Percentiles rank a stretch among this genome's conserved stretches.
phyloP scores from a whole-genome alignment of 2,888 invertebrate species.

The Phania funesta region DNA sequence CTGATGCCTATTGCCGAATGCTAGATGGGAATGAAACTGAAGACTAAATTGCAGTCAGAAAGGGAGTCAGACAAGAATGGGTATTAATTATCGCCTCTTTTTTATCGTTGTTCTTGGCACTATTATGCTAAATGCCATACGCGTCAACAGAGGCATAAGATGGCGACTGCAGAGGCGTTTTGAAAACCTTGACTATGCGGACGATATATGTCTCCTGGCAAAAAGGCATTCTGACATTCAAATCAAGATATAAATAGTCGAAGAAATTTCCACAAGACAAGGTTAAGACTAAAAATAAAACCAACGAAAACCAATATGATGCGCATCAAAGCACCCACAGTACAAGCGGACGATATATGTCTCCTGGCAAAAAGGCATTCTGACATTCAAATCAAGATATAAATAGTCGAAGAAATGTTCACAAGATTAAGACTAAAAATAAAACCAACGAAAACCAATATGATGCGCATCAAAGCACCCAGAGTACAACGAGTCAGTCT shows the following conservation, averaged over 20 bases:
- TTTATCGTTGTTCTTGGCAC: no score
- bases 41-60: not conserved
- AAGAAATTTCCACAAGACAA: not conserved
- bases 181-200: not conserved
- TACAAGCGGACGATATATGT: no score
- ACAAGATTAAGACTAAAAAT: not conserved
- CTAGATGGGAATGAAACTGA: not conserved
- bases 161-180: not conserved
- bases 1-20: not conserved
- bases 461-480: not conserved
- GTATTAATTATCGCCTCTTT: not conserved
- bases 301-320: not conserved
- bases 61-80: not conserved
- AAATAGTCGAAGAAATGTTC: not conserved
- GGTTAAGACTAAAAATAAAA: not conserved
- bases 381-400: not conserved
- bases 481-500: no score
- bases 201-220: not conserved
- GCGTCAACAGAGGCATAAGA: not conserved
- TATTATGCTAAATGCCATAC: not conserved
- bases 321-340: no score
- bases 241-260: not conserved
- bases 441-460: not conserved
- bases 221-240: not conserved
- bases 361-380: not conserved